A percentile compares a stretch with the other conserved stretches of the same genome.
phyloP scores from a whole-genome alignment of 2,797 vertebrate genomes.

The Coregonus suidteri region DNA sequence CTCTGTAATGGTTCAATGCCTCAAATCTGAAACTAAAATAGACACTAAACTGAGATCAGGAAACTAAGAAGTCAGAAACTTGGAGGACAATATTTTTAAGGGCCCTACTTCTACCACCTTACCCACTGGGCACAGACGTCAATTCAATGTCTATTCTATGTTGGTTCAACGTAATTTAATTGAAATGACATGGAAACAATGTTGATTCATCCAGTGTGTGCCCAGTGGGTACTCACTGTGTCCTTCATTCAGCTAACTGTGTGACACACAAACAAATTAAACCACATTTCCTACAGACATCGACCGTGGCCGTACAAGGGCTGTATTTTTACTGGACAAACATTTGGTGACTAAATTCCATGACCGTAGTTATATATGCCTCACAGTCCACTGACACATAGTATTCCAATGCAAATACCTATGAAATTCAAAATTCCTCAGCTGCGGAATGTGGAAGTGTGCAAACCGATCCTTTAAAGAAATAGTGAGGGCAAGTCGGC shows the following conservation, averaged over 20 bases:
- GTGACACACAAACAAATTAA: background rate
- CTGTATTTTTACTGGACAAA: constrained; percentile 14
- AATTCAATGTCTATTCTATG: too few relatives aligned
- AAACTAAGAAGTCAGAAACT: background rate
- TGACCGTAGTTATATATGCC: constrained; percentile 31
- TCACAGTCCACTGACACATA: constrained; percentile 50
- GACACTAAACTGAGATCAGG: background rate
- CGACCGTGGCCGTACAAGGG: background rate
- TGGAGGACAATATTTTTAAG: background rate
- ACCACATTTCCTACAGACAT: constrained; percentile 6
- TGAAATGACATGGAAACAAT: too few relatives aligned
- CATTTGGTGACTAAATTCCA: constrained; percentile 40
- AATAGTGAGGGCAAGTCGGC: constrained; percentile 59
- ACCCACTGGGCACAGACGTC: background rate
- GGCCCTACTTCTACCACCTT: background rate
- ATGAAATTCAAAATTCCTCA: constrained; percentile 64
- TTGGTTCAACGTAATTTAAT: too few relatives aligned
- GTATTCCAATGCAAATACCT: constrained; percentile 69
- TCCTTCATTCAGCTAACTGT: background rate
- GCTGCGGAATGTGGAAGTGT: constrained; percentile 65
- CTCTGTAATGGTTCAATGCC: background rate
- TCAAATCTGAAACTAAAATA: background rate
- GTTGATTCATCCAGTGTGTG: too few relatives aligned
- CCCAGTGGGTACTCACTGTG: background rate
- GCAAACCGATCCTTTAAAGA: constrained; percentile 67